Base-by-base conservation (phyloP, 92 coral and sea anemone species). In the Paramuricea clavata region DNA sequence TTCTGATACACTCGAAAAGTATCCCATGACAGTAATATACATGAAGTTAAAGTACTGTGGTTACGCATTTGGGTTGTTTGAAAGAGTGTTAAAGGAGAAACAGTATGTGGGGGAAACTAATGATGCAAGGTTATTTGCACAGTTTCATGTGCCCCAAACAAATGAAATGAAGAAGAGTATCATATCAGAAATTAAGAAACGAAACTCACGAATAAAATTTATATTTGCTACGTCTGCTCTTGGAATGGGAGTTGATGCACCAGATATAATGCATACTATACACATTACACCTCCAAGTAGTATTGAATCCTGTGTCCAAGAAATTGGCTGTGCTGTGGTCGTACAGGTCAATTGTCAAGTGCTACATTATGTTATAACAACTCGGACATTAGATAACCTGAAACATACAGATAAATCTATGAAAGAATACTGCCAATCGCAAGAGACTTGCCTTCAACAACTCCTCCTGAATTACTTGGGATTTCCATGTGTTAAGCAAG, bases 391-490 rank as follows among this genome's bases (percentile, higher is more conserved):
- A 17, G 12, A 22, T 7, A 71, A 71, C 77, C 10, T 25, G 52
- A 47, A 47, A 47, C 52, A 47, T 47, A 47, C 10, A 47, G 17
- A 47, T 47, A 47, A 47, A 15, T 47, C 52, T 47, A 47, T 47
- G 52, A 92, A 89, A 49, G 49, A 9, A 8, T 86, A 89, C 39
- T 89, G 91, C 83, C 81, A 75, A n/a, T 76, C 75, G 31, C 16
- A 64, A 22, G 87, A 32, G 2, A 67, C 81, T 43, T 89, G 92
- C 70, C 92, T 81, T 5, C 50, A 89, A 74, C 87, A 87, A 27
- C 76, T 52, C 3, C 49, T 88, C 32, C 60, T 88, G 11, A 71
- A 91, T 54, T 91, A 91, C 86, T 49, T 91, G 7, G 87, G 94
- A 79, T 78, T 79, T 80, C 30, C 92, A 35, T 11, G 82, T 78